These are phyloP conservation scores for Tetraneura akinire DNA, from an alignment of 1,140 invertebrate species.

Conservation along the genomic window DNA sequence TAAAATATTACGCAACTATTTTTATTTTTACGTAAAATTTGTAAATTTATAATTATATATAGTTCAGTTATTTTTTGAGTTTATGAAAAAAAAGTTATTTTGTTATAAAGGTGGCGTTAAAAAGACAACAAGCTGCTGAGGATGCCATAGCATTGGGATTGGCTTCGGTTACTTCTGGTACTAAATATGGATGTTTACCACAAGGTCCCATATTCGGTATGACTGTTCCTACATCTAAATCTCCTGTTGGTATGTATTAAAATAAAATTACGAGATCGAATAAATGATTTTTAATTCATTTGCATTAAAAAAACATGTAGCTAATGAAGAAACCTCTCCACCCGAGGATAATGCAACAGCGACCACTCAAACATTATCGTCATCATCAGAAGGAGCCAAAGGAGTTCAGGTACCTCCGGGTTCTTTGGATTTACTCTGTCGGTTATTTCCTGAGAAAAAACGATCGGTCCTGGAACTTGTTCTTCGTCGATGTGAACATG, in stretches of 20 bases:
- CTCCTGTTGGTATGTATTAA: slow-evolving; percentile 2
- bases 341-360: background rate
- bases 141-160: slow-evolving; percentile 92
- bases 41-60: background rate
- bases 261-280: background rate
- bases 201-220: slow-evolving; percentile 89
- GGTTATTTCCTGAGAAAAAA: slow-evolving; percentile 85
- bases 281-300: too few relatives aligned
- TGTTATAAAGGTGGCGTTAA: slow-evolving; percentile 83
- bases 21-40: background rate
- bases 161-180: slow-evolving; percentile 85
- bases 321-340: slow-evolving; percentile 25
- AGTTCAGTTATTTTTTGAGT: background rate
- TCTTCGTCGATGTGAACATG: slow-evolving; percentile 80
- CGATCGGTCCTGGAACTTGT: slow-evolving; percentile 84
- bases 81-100: background rate
- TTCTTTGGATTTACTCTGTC: slow-evolving; percentile 79
- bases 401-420: slow-evolving; percentile 27
- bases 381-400: background rate
- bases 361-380: background rate
- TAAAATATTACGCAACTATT: too few relatives aligned
- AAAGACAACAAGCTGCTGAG: slow-evolving; percentile 95
- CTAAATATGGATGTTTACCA: slow-evolving; percentile 77
- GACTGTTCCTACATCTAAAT: slow-evolving; percentile 55
- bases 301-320: background rate